Base-by-base conservation (phyloP, 2,888 invertebrate genomes). In the Drosophila rubida region DNA sequence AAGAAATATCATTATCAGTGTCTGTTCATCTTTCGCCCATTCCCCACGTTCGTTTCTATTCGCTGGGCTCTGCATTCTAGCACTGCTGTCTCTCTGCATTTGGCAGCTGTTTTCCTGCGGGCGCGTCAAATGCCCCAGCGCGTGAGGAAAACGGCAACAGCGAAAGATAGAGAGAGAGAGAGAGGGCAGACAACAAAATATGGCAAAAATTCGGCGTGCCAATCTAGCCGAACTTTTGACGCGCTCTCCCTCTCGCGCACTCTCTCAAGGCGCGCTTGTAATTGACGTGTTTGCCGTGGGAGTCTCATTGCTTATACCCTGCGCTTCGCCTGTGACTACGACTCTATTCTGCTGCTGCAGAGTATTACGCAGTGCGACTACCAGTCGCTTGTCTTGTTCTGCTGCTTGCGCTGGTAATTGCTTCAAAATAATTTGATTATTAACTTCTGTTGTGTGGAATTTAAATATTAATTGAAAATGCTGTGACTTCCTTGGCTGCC, bases 341-440 rank as follows among this genome's bases (percentile, higher is more conserved):
- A 23, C 1, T 7, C 22, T 22, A 4, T 27, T 30, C 0, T 37
- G 50, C 30, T 42, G 22, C 37, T 49, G 25, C 4, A 62, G 57
- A 19, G 22, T 35, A 57, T 35, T 22, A 25, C 0, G 0, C 4
- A 35, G 58, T 42, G n/a, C 22, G 4, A 3, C 9, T 7, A 4
- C 11, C 6, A 23, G 1, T 44, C 46, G 32, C 13, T 19, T 35
- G 2, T 13, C 3, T 1, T 8, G 13, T 16, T 30, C 27, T 53
- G 6, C 6, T 5, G 19, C 14, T 50, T 59, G 37, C 53, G 16
- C 50, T 53, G 49, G 79, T 75, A 69, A 79, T 73, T 83, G 87
- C 88, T 69, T 80, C 66, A 87, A 83, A 83, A 87, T 83, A 87
- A 83, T 83, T 88, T 88, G 88, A 83, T 88, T 83, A 88, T 83